phyloP scores from a whole-genome alignment of 2,113 vertebrate genomes.

The Casuarius casuarius region DNA sequence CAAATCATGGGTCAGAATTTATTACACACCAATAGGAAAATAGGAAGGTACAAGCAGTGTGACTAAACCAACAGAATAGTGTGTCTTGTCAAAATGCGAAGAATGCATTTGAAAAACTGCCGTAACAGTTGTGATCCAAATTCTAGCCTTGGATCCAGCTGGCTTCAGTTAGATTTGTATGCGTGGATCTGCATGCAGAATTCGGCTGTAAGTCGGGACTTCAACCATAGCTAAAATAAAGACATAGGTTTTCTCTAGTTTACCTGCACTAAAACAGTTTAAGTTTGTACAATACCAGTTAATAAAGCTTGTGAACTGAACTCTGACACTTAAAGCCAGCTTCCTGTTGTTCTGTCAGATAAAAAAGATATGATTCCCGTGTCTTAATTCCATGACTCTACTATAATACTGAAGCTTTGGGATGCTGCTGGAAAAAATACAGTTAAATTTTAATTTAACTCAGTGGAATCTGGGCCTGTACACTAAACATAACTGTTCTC shows the following conservation, averaged over 20 bases:
- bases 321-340: background rate
- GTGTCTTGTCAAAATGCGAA: background rate
- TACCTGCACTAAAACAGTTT: background rate
- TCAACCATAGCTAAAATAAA: constrained; percentile 9
- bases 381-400: background rate
- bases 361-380: background rate
- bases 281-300: background rate
- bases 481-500: background rate
- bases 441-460: constrained; percentile 13
- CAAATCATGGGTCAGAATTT: background rate
- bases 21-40: background rate
- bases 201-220: background rate
- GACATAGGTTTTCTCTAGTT: background rate
- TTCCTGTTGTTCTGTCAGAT: background rate
- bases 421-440: background rate
- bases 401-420: background rate
- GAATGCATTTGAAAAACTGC: background rate
- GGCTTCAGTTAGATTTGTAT: background rate
- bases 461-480: background rate
- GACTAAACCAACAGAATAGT: background rate
- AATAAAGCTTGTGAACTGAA: background rate
- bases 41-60: background rate
- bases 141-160: background rate
- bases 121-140: background rate
- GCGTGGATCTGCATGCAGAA: background rate